These are phyloP conservation scores for Bos javanicus DNA, from an alignment of 2,113 vertebrate genomes.

Conservation along the genomic window DNA sequence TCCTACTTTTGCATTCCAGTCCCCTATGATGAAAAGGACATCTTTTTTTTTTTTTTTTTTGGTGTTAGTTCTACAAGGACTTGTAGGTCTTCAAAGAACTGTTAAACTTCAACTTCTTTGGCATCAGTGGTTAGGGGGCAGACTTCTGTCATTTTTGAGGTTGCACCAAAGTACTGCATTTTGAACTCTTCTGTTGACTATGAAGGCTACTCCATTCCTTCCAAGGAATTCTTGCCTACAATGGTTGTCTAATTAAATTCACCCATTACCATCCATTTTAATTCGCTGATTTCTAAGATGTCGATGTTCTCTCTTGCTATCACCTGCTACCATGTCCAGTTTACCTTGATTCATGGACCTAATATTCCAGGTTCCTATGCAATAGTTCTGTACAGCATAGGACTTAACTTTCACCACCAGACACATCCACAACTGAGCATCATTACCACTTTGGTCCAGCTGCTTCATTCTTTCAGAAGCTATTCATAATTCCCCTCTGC, in stretches of 20 bases:
- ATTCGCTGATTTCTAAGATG: background rate
- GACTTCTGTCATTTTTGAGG: background rate
- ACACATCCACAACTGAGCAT: background rate
- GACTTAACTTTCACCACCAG: background rate
- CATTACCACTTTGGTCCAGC: background rate
- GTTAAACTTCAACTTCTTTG: background rate
- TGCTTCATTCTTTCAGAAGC: background rate
- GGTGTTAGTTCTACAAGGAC: background rate
- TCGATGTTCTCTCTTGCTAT: background rate
- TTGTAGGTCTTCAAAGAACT: background rate
- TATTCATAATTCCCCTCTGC: background rate
- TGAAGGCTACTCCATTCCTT: background rate
- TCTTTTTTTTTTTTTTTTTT: background rate
- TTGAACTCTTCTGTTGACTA: background rate
- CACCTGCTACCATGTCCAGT: background rate
- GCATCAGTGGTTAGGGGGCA: background rate
- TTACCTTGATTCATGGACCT: background rate
- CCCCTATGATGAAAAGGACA: background rate
- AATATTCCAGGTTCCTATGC: background rate
- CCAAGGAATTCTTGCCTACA: background rate
- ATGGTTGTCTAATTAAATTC: background rate
- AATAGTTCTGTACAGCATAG: background rate
- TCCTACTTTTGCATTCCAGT: background rate
- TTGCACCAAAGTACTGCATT: background rate
- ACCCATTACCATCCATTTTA: background rate